A percentile compares a stretch with the other conserved stretches of the same genome.
phyloP scores from a whole-genome alignment of 2,888 invertebrate species.

The Philaethria dido region DNA sequence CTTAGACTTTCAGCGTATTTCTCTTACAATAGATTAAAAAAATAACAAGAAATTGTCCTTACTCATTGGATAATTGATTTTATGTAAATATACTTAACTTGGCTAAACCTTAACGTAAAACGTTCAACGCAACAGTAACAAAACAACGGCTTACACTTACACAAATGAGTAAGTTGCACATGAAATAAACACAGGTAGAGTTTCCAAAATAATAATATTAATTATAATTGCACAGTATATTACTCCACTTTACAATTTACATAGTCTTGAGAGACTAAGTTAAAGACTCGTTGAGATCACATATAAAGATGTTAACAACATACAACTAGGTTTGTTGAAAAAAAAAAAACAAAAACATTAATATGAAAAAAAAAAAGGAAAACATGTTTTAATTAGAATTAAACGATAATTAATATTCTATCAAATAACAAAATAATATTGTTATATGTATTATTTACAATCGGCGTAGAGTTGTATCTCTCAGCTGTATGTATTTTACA shows the following conservation, averaged over 20 bases:
- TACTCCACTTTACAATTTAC: constrained; percentile 15
- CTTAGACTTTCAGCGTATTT: no score
- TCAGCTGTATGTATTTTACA: constrained; percentile 64
- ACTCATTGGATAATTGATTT: background rate
- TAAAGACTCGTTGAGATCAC: constrained; percentile 42
- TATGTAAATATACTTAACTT: background rate
- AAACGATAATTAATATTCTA: constrained; percentile 23
- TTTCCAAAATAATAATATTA: constrained; percentile 16
- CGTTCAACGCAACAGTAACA: background rate
- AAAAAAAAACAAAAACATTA: constrained; percentile 8
- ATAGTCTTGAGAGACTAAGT: background rate
- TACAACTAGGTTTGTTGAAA: constrained; percentile 19
- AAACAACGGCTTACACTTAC: background rate
- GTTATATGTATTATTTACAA: constrained; percentile 49
- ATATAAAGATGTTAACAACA: constrained; percentile 25
- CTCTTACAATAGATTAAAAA: background rate
- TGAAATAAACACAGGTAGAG: constrained; percentile 1
- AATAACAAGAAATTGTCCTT: no score
- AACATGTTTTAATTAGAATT: background rate
- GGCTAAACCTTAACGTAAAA: background rate
- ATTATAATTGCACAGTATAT: constrained; percentile 37
- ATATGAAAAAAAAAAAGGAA: background rate
- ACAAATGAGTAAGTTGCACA: background rate
- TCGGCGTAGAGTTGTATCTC: constrained; percentile 71
- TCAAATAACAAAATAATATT: constrained; percentile 41